Evolutionary conservation across 2,113 vertebrate genomes (phyloP).

Genomic region (Rostratula benghalensis): DNA sequence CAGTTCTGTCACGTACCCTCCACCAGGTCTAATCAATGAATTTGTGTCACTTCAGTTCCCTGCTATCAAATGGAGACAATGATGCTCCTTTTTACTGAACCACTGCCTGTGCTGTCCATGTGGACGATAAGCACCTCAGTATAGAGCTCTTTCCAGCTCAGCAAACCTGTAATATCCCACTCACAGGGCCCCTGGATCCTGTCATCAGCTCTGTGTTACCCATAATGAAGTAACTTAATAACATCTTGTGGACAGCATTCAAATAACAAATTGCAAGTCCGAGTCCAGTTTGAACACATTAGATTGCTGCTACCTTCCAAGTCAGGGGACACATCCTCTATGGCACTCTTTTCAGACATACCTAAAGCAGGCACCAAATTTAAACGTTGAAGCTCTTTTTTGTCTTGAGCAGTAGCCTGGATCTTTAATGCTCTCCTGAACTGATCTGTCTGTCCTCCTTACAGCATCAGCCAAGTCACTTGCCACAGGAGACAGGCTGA

Average conservation of each 20-base stretch:
- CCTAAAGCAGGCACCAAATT: background rate
- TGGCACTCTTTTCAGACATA: background rate
- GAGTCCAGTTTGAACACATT: background rate
- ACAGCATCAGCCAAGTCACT: background rate
- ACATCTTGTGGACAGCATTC: no score
- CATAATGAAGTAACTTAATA: background rate
- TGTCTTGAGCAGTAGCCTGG: background rate
- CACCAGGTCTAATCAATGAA: background rate
- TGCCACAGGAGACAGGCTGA: background rate
- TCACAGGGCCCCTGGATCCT: background rate
- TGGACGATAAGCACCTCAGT: background rate
- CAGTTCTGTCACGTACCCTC: background rate
- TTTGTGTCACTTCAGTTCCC: background rate
- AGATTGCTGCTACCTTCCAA: background rate
- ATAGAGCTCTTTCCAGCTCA: background rate
- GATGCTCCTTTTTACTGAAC: background rate
- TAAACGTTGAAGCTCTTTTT: background rate
- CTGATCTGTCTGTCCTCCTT: background rate
- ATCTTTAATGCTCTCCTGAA: background rate
- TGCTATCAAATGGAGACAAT: background rate
- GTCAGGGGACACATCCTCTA: background rate
- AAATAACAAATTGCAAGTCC: background rate
- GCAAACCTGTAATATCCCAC: background rate
- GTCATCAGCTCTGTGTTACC: background rate
- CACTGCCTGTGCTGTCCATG: background rate